Evolutionary conservation across 2,888 invertebrate species (phyloP).

Genomic region (Microplitis deprimator): DNA sequence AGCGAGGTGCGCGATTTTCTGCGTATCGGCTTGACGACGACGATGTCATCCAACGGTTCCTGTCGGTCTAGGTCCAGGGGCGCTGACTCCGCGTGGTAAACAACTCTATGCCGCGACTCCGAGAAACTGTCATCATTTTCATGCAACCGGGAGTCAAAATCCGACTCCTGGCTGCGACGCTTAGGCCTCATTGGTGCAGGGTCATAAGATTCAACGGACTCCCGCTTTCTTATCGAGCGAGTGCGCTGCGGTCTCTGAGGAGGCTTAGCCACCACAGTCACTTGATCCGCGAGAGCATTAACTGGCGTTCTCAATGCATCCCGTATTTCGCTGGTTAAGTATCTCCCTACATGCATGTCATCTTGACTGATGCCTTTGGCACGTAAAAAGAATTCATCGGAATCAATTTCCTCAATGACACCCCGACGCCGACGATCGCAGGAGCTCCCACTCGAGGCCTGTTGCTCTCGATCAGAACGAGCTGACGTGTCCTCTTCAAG

Average conservation of each 20-base stretch:
- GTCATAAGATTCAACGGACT: slow-evolving; percentile 60
- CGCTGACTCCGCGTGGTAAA: slow-evolving; percentile 62
- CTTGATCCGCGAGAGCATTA: slow-evolving; percentile 77
- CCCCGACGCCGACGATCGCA: slow-evolving; percentile 75
- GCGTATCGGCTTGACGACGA: slow-evolving; percentile 65
- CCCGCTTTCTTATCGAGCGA: slow-evolving; percentile 60
- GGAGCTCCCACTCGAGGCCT: slow-evolving; percentile 78
- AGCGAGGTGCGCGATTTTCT: slow-evolving; percentile 64
- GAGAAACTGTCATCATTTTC: slow-evolving; percentile 49
- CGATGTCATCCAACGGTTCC: slow-evolving; percentile 66
- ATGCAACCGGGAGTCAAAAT: slow-evolving; percentile 43
- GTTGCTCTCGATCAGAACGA: slow-evolving; percentile 72
- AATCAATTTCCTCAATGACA: slow-evolving; percentile 88
- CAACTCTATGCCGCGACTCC: slow-evolving; percentile 59
- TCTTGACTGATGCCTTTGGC: slow-evolving; percentile 87
- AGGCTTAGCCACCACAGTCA: slow-evolving; percentile 58
- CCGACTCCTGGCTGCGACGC: slow-evolving; percentile 66
- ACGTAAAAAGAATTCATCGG: slow-evolving; percentile 89
- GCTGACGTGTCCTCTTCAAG: slow-evolving; percentile 59
- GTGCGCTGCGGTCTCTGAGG: slow-evolving; percentile 62
- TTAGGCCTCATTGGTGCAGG: slow-evolving; percentile 72
- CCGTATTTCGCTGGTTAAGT: slow-evolving; percentile 84
- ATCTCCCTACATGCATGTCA: slow-evolving; percentile 84
- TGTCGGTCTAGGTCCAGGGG: slow-evolving; percentile 42
- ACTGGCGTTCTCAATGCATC: slow-evolving; percentile 80